Evolutionary conservation across 2,888 invertebrate species (phyloP), one percentile per base, ranked within the genome.

Genomic region (Pammene fasciana): DNA sequence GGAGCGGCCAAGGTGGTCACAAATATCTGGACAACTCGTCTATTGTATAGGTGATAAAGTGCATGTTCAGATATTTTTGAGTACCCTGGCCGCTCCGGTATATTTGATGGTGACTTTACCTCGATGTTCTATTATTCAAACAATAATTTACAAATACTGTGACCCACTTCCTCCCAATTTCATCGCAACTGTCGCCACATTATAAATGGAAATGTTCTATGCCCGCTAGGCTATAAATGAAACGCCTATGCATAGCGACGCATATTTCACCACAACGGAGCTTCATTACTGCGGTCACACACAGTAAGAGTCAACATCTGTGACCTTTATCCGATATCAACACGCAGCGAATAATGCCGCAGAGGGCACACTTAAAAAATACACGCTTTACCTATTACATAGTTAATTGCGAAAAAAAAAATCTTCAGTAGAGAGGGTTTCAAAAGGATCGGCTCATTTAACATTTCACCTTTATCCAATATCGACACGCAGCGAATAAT

Each of bases 381-480:
- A 59, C 45, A 1, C 52, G 68, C 16, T 26, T 6, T 14, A 54
- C 13, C 0, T 26, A 26, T 52, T 26, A 26, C 7, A 26, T 13
- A 3, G 26, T 26, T 26, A 1, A 26, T 26, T 26, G 26, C 26
- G 26, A 26, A 3, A 4, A 26, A 26, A 26, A 26, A 26, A 26
- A 26, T 26, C 4, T n/a, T n/a, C n/a, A n/a, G 26, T 26, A 26
- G 2, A 26, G n/a, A n/a, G n/a, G 2, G 26, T 26, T 26, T 26
- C 26, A 4, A 26, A 26, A 26, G 26, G 26, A 4, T 26, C 26
- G 26, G 26, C 26, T n/a, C n/a, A n/a, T n/a, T n/a, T n/a, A n/a
- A n/a, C n/a, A n/a, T n/a, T n/a, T n/a, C n/a, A 59, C 68, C 64
- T 65, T 48, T 59, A 65, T 52, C 45, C 68, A 52, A 68, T 68